phyloP scores from a whole-genome alignment of 2,113 vertebrate genomes.

The Machaerirhynchus nigripectus region DNA sequence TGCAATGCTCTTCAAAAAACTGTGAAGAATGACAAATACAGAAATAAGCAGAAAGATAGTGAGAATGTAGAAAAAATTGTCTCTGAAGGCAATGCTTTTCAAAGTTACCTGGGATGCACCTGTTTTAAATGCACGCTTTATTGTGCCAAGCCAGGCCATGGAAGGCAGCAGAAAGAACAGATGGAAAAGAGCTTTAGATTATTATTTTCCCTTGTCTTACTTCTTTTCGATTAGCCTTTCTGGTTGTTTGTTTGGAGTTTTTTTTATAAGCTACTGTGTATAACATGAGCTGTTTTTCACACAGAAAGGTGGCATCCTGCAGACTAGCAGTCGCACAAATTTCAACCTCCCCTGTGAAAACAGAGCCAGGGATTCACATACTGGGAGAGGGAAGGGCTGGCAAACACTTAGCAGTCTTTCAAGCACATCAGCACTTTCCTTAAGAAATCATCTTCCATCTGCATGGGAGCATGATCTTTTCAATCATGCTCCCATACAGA shows the following conservation, averaged over 20 bases:
- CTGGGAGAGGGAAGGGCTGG: background rate
- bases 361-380: background rate
- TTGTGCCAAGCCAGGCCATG: background rate
- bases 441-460: background rate
- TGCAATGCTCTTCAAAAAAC: background rate
- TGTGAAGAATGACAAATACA: background rate
- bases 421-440: background rate
- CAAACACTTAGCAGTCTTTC: background rate
- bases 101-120: background rate
- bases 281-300: background rate
- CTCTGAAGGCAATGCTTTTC: background rate
- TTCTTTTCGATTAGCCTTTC: background rate
- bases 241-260: background rate
- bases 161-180: background rate
- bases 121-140: background rate
- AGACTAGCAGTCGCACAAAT: background rate
- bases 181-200: background rate
- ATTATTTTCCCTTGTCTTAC: background rate
- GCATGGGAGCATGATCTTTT: background rate
- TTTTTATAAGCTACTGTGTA: background rate
- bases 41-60: background rate
- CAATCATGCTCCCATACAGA: background rate
- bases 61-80: background rate
- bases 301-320: background rate
- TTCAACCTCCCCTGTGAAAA: background rate